Base-by-base conservation (phyloP, 2,888 invertebrate species). In the Zaprionus obscuricornis region DNA sequence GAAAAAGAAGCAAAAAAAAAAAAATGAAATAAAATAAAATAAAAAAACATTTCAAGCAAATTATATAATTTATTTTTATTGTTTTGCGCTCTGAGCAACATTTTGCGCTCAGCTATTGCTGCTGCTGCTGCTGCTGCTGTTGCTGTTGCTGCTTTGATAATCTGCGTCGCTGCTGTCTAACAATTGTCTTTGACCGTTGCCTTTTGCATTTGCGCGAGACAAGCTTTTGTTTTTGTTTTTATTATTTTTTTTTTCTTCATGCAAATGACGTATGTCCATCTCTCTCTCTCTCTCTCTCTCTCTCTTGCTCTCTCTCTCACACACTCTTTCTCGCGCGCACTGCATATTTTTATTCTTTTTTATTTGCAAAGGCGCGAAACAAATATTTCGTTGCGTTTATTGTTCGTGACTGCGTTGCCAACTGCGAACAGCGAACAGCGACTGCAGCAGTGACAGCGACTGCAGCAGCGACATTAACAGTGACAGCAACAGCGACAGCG, bases 31-130 rank as follows among this genome's bases (percentile, higher is more conserved):
- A n/a, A n/a, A n/a, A n/a, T n/a, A n/a, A n/a, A n/a, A n/a, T n/a
- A n/a, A n/a, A n/a, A n/a, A n/a, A n/a, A n/a, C n/a, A n/a, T n/a
- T n/a, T n/a, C 27, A 46, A 42, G 52, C 51, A 59, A 68, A 31
- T 68, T 68, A 68, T 68, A 68, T 68, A 68, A 68, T 71, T 68
- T 68, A 68, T 71, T 68, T n/a, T n/a, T 68, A 71, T 68, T 60
- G 46, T 71, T 54, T 71, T 59, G 49, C 24, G 58, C 65, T 55
- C 22, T 24, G 22, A 43, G 43, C 39, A 43, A 34, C 39, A 37
- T 33, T 47, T 33, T 31, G 17, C n/a, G n/a, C n/a, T n/a, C 39
- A 34, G 27, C 26, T 39, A 18, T 39, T 62, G 26, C 40, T 47
- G 34, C 16, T 36, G 13, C 10, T 34, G 49, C 22, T 51, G n/a